A percentile compares a stretch with the other conserved stretches of the same genome.
Evolutionary conservation across 2,113 vertebrate genomes (phyloP).

Genomic region (Theropithecus gelada): DNA sequence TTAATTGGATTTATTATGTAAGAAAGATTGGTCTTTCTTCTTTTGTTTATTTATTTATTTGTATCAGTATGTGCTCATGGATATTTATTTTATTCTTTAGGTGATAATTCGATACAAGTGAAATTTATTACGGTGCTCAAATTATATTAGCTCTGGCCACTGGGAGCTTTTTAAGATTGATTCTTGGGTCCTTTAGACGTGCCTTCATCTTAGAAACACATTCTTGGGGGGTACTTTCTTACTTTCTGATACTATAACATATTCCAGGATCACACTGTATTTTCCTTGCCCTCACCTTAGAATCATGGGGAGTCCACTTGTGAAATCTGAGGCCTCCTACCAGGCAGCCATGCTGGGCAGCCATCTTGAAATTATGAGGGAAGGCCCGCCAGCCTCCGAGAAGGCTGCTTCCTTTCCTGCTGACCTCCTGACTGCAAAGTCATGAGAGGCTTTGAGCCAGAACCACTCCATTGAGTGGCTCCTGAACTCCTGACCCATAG

Average conservation of each 20-base stretch:
- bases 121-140: not conserved
- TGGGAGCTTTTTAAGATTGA: not conserved
- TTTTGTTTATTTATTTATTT: not conserved
- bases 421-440: not conserved
- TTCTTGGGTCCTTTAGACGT: not conserved
- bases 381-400: not conserved
- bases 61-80: not conserved
- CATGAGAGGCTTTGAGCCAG: not conserved
- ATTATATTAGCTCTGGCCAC: not conserved
- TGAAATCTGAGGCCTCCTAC: not conserved
- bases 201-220: not conserved
- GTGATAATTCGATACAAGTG: not conserved
- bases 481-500: not conserved
- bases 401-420: not conserved
- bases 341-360: rapidly evolving
- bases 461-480: not conserved
- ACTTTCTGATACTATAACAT: not conserved
- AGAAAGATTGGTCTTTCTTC: not conserved
- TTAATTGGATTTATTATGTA: not conserved
- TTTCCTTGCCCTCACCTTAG: not conserved
- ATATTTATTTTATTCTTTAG: conserved; percentile 17
- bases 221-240: not conserved
- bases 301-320: not conserved
- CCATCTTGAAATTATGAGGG: not conserved
- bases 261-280: not conserved